phyloP scores from a whole-genome alignment of 64 coral and sea anemone species.

The Dendrophyllia cribrosa region DNA sequence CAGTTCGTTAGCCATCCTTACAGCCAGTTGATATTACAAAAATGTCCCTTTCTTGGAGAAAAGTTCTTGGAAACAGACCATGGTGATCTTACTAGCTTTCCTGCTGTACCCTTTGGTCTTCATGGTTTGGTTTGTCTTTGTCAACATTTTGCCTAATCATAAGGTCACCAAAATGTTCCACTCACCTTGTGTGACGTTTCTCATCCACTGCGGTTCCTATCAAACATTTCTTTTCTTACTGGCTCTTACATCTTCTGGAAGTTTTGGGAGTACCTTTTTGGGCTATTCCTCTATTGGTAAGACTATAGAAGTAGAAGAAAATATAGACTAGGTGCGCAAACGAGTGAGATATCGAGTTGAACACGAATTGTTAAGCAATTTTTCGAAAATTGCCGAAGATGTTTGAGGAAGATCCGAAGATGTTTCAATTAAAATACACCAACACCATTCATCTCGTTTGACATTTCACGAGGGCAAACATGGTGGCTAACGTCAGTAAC shows the following conservation, averaged over 20 bases:
- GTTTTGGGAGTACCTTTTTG: neutral
- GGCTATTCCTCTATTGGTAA: neutral
- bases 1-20: constrained; percentile 60
- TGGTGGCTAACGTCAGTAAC: too few relatives aligned
- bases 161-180: constrained; percentile 1
- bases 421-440: too few relatives aligned
- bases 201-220: neutral
- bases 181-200: constrained; percentile 9
- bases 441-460: too few relatives aligned
- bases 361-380: too few relatives aligned
- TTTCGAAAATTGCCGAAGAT: too few relatives aligned
- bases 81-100: neutral
- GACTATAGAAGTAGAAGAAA: neutral
- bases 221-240: constrained; percentile 27
- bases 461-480: too few relatives aligned
- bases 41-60: constrained; percentile 21
- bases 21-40: constrained; percentile 36
- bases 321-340: neutral
- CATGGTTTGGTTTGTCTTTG: constrained; percentile 6
- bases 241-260: neutral
- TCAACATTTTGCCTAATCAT: constrained; percentile 3
- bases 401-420: too few relatives aligned
- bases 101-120: constrained; percentile 12
- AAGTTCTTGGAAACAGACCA: constrained; percentile 6
- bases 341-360: too few relatives aligned